Evolutionary conservation across 2,797 vertebrate genomes (phyloP).

Genomic region (Siniperca undulata): DNA sequence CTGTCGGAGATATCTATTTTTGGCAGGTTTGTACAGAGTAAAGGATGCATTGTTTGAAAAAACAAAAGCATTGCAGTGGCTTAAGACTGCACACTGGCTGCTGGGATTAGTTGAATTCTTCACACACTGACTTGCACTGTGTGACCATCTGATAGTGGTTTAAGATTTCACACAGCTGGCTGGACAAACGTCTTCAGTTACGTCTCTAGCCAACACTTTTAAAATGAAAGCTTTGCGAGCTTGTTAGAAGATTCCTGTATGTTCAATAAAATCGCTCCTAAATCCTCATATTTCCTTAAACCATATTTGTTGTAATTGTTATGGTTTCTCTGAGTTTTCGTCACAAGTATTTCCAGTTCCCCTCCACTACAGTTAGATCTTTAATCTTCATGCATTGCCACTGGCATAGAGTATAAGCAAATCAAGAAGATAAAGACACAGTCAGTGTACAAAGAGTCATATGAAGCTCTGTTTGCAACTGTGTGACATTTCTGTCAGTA

Average conservation of each 20-base stretch:
- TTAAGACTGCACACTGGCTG: slow-evolving; percentile 1
- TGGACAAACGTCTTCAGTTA: slow-evolving; percentile 21
- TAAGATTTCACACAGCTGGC: slow-evolving; percentile 37
- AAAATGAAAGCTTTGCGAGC: not conserved
- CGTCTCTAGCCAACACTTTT: slow-evolving; percentile 1
- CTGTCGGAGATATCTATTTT: not conserved
- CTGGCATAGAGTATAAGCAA: not conserved
- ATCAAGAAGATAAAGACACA: not conserved
- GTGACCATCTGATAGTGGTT: slow-evolving; percentile 27
- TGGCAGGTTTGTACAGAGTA: not conserved
- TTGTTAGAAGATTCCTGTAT: not conserved
- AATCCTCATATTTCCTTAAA: not conserved
- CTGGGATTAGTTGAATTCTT: slow-evolving; percentile 47
- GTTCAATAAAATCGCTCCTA: not conserved
- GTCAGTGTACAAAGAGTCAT: not conserved
- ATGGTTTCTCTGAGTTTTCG: not conserved
- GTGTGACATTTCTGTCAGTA: slow-evolving; percentile 13
- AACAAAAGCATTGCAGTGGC: not conserved
- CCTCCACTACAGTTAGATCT: not conserved
- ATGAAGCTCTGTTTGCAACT: slow-evolving; percentile 2
- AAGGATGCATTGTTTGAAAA: slow-evolving; percentile 8
- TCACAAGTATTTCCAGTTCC: not conserved
- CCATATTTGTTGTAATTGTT: not conserved
- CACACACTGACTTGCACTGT: slow-evolving; percentile 21
- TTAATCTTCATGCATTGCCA: not conserved